A percentile compares a stretch with the other conserved stretches of the same genome.
These are phyloP conservation scores for Carcharodon carcharias DNA, from an alignment of 2,797 vertebrate species.

Conservation along the genomic window DNA sequence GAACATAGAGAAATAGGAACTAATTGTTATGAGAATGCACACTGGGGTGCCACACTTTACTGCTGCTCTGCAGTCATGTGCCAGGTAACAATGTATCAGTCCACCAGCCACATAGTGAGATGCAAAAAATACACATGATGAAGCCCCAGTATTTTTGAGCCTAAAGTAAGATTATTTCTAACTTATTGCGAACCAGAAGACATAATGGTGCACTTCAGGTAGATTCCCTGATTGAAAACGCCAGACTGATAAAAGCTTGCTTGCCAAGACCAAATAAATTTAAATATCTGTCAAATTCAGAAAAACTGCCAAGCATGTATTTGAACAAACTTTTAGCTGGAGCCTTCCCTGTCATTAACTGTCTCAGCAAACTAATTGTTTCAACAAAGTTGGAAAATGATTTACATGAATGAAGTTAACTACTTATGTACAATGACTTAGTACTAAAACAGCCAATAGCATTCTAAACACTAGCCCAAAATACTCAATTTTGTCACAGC, in stretches of 20 bases:
- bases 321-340: background rate
- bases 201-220: too few relatives aligned
- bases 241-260: background rate
- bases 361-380: background rate
- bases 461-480: background rate
- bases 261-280: background rate
- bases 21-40: too few relatives aligned
- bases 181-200: too few relatives aligned
- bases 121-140: too few relatives aligned
- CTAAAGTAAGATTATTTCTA: too few relatives aligned
- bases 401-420: background rate
- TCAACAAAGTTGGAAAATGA: background rate
- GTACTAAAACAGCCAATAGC: background rate
- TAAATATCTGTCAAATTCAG: background rate
- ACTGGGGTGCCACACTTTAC: too few relatives aligned
- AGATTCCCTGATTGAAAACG: background rate
- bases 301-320: background rate
- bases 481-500: background rate
- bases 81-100: too few relatives aligned
- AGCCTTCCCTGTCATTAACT: background rate
- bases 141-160: too few relatives aligned
- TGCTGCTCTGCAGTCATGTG: too few relatives aligned
- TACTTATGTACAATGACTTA: background rate
- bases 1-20: too few relatives aligned
- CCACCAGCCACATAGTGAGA: too few relatives aligned